Base-by-base conservation (phyloP, 1,140 invertebrate genomes). In the Parasteatoda tepidariorum region DNA sequence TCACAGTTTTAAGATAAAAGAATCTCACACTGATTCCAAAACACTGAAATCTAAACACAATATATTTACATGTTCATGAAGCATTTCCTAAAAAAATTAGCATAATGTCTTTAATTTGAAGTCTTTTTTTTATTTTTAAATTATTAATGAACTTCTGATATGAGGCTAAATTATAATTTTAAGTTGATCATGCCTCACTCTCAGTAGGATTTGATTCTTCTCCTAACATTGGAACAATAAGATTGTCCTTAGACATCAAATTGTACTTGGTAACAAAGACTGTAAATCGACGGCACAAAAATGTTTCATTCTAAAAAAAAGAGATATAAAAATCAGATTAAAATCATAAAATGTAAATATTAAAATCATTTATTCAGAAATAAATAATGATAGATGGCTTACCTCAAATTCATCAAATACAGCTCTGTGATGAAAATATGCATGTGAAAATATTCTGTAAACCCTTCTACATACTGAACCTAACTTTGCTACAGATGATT, bases 391-490 rank as follows among this genome's bases (percentile, higher is more conserved):
- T 3, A 66, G 5, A 41, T 4, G 75, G 85, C 87, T 89, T 88
- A 92, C 92, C 90, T 99, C 98, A 92, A 99, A 99, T 87, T 97
- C 95, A 91, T 99, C 97, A 91, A 99, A 99, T 88, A 99, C 94
- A 85, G 93, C 92, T 87, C 95, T 92, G 90, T 99, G 98, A 91
- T 99, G 98, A 89, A 97, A 99, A 89, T 98, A 99, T 31, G 98
- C 98, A 91, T 99, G 98, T 34, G 98, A 99, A 90, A 99, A 99
- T 88, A 99, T 99, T 91, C 98, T 93, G 88, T 99, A 99, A 0
- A 99, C 97, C 87, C 98, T 92, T 86, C 98, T 92, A 90, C 98
- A 99, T 4, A 99, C 97, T 28, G 98, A 99, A 83, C 98, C 98
- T 84, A 99, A 90, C 90, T 99, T 99, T 30, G 96, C 94, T 70